Evolutionary conservation across 1,140 invertebrate genomes (phyloP).

Genomic region (Argopecten irradians): DNA sequence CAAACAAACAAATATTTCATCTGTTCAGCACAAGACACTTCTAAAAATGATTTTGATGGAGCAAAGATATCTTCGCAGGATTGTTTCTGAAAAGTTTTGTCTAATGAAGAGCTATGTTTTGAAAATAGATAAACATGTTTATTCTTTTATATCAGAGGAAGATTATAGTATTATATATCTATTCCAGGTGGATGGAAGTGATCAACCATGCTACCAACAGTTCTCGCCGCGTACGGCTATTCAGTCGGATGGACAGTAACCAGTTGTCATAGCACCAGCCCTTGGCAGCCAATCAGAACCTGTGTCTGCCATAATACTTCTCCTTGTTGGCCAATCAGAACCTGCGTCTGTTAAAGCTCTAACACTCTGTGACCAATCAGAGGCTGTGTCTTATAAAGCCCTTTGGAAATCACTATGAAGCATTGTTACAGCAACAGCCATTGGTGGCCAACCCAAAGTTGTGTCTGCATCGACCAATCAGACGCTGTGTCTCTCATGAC

Average conservation of each 20-base stretch:
- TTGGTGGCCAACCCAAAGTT: not conserved
- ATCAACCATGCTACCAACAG: conserved; percentile 83
- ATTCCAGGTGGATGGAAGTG: conserved; percentile 87
- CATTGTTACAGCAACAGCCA: not conserved
- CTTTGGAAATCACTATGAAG: too few relatives aligned
- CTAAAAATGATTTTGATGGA: conserved; percentile 83
- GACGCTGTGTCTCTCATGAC: too few relatives aligned
- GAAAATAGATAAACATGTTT: not conserved
- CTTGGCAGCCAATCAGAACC: conserved; percentile 21
- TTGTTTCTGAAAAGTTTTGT: conserved; percentile 48
- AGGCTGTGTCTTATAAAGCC: not conserved
- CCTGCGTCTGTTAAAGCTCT: conserved; percentile 29
- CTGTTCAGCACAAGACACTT: too few relatives aligned
- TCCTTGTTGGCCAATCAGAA: conserved; percentile 4
- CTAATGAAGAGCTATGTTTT: conserved; percentile 59
- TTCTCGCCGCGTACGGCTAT: conserved; percentile 70
- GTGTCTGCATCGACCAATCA: too few relatives aligned
- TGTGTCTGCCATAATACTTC: conserved; percentile 23
- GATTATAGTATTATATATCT: conserved; percentile 41
- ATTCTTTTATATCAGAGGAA: not conserved
- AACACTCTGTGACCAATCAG: not conserved
- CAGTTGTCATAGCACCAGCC: conserved; percentile 33
- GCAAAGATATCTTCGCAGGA: conserved; percentile 83
- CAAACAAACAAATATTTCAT: too few relatives aligned
- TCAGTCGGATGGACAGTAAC: conserved; percentile 74